phyloP scores from a whole-genome alignment of 2,113 vertebrate species.

The Brachionichthys hirsutus region DNA sequence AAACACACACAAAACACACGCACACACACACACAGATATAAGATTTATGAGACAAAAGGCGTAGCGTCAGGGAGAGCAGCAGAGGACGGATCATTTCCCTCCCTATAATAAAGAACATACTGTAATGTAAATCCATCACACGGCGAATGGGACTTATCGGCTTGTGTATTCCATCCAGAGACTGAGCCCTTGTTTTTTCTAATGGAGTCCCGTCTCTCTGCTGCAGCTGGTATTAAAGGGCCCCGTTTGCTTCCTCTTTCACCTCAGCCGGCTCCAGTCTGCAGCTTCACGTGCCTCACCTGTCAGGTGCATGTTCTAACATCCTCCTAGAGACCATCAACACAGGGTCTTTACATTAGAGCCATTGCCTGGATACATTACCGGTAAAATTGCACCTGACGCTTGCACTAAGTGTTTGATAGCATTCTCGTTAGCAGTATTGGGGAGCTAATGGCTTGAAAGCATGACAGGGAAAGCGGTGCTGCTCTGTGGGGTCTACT shows the following conservation, averaged over 20 bases:
- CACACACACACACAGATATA: background rate
- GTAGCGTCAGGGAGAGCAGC: background rate
- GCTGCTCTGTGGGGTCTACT: no score
- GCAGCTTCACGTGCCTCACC: slow-evolving; percentile 33
- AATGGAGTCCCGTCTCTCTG: slow-evolving; percentile 48
- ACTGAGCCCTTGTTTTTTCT: slow-evolving; percentile 20
- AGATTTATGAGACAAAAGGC: background rate
- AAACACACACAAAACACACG: no score
- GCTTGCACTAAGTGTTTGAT: background rate
- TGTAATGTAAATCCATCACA: background rate
- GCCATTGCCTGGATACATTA: no score
- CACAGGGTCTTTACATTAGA: no score
- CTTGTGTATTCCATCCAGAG: slow-evolving; percentile 7
- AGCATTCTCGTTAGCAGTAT: background rate
- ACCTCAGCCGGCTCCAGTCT: slow-evolving; percentile 21
- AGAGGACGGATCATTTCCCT: background rate
- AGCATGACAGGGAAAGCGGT: background rate
- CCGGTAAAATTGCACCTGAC: no score
- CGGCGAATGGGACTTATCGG: slow-evolving; percentile 3
- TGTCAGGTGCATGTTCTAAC: slow-evolving; percentile 25
- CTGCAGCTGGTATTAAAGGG: slow-evolving; percentile 30
- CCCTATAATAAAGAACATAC: slow-evolving; percentile 3
- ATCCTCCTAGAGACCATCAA: background rate
- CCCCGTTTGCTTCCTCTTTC: background rate
- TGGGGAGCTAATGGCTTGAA: background rate